Evolutionary conservation across 1,140 invertebrate species (phyloP), one percentile per base, ranked within the genome.

Genomic region (Musca domestica): DNA sequence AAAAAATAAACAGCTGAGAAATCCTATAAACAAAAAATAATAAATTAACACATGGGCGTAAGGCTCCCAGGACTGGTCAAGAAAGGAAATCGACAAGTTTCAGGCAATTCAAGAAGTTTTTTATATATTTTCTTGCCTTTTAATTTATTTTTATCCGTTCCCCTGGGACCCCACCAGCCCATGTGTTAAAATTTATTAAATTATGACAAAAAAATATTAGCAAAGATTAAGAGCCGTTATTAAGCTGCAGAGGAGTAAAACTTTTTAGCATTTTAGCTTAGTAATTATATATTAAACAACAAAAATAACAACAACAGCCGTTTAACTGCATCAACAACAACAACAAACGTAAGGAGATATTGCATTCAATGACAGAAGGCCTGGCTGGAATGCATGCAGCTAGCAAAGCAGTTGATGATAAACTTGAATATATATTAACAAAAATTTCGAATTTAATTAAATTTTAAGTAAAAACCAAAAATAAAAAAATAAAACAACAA

Each of bases 361-460:
- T 51, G 20, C 17, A 51, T 51, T 51, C 48, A 19, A 51, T 10
- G 6, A 54, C 10, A 20, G n/a, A 34, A 61, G 19, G 25, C 17
- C 30, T 19, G 56, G 10, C 30, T 19, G 56, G 10, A 61, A 58
- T 27, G 54, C 25, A 41, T 41, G 34, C 34, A 30, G 27, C 27
- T 30, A 5, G 48, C 51, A 52, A 5, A 52, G 23, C 51, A 52
- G 23, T 7, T 10, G 23, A 15, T 52, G 15, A 52, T 52, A 52
- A 52, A 52, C 51, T 52, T 61, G 66, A 74, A 70, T 69, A 74
- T 74, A 74, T 74, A 69, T 74, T 75, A 73, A 76, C 74, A 76
- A 74, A 76, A 76, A 75, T 75, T 76, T 76, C 74, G 74, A 76
- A 76, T 76, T 76, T 76, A 76, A 76, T 75, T 76, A 76, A 75